Evolutionary conservation across 2,113 vertebrate genomes (phyloP), one percentile per base, ranked within the genome.

Genomic region (Tragelaphus scriptus): DNA sequence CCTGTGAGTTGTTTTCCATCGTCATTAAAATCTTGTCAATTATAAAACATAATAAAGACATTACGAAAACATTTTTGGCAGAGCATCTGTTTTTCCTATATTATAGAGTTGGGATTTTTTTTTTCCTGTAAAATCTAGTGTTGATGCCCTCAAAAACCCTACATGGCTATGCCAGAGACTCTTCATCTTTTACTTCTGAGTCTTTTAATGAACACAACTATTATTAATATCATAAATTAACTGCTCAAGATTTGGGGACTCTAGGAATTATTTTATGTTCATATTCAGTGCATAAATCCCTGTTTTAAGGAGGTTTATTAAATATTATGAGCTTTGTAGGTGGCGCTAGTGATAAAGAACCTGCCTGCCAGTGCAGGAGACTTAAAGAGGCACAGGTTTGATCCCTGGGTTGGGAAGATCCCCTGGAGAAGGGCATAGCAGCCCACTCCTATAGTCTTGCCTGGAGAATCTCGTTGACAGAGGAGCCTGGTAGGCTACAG

Each of bases 151-250:
- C 79, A 65, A 92, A 91, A 58, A 4, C 26, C 53, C 14, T 32
- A 26, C 7, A 3, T 84, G 36, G 26, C 80, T 80, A 2, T 89
- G 25, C 44, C 88, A 85, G 84, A 79, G 80, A 79, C 36, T 82
- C 59, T 84, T 91, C 51, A 85, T 59, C 28, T 68, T 94, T 90
- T 96, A 79, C n/a, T 96, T 92, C 44, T 81, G 44, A 92, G 59
- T 32, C 65, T 96, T 92, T 96, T 71, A 81, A 89, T 56, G 85
- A 94, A 56, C 4, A 80, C 10, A 58, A 21, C n/a, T 61, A 13
- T 93, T 95, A 68, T 25, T 86, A 90, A 59, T 87, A 63, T 85
- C 82, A 63, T 82, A 82, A 95, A 49, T 63, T 61, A 56, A 71
- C 55, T 87, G 13, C 26, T 95, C 53, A 71, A 61, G 23, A 61